phyloP scores from a whole-genome alignment of 1,140 invertebrate genomes.

The Solenopsis invicta region DNA sequence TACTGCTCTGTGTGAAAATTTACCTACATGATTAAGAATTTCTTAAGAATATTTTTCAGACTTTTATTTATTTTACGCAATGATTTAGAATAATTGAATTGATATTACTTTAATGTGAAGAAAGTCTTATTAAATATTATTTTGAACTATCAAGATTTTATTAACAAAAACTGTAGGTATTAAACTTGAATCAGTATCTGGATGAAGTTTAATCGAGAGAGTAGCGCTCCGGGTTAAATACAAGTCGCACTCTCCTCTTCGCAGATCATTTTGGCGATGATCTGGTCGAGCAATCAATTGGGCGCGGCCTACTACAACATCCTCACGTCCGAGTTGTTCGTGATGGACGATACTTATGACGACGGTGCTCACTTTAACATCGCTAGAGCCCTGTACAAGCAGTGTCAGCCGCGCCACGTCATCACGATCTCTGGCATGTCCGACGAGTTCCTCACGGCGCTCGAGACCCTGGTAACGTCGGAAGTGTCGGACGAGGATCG shows the following conservation, averaged over 20 bases:
- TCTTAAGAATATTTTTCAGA: no score
- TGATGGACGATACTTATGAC: conserved; percentile 83
- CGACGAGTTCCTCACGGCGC: conserved; percentile 85
- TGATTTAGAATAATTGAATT: no score
- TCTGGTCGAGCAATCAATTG: conserved; percentile 66
- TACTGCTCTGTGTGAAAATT: no score
- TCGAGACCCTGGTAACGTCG: conserved; percentile 81
- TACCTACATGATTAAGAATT: no score
- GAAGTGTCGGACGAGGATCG: conserved; percentile 70
- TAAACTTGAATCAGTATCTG: no score
- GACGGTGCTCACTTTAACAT: conserved; percentile 81
- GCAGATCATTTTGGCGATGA: conserved; percentile 67
- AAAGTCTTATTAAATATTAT: no score
- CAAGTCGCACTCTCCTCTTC: background rate
- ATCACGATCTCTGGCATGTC: conserved; percentile 86
- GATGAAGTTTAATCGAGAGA: no score
- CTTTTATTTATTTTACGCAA: no score
- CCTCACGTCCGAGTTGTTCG: conserved; percentile 88
- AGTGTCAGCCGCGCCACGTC: conserved; percentile 89
- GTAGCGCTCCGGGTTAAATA: background rate
- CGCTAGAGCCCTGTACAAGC: conserved; percentile 88
- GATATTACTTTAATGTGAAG: no score
- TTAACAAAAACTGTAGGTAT: no score
- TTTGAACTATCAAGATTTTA: no score
- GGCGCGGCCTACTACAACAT: conserved; percentile 90